Evolutionary conservation across 2,113 vertebrate genomes (phyloP), one percentile per base, ranked within the genome.

Genomic region (Hemibagrus wyckioides): DNA sequence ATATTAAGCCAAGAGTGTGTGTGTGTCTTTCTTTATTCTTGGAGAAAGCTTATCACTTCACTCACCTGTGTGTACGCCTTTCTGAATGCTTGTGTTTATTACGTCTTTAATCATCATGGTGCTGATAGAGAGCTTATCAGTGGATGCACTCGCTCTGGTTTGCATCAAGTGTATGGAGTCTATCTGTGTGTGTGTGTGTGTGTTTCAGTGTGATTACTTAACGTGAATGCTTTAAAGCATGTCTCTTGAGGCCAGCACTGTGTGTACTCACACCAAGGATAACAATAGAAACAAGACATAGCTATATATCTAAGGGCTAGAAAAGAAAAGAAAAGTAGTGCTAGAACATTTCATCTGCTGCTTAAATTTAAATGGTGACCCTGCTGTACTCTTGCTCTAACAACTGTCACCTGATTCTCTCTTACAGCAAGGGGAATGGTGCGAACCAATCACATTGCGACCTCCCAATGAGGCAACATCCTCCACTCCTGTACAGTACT

Each of bases 351-450:
- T 57, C 39, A 28, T 25, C 41, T 28, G 28, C 15, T n/a, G 56
- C 39, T 80, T 17, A n/a, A 2, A 28, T 63, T 11, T 63, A 28
- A 0, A 2, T 84, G 6, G 14, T 28, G 17, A 25, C 41, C 21
- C 6, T 54, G 3, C 33, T 56, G 59, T 41, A 13, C 23, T 15
- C 28, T 23, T 57, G 65, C 80, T 89, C 61, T 77, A 63, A 87
- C 50, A 73, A 9, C 39, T 52, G 28, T 36, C 36, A 6, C 13
- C 11, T 48, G 21, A 6, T 65, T 54, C 7, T 56, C 71, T 90
- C 89, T 97, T 97, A 93, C 95, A 99, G 97, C 98, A 98, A 91
- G 98, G 98, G 94, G 98, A 99, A 93, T 99, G 98, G 98, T 98
- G 98, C 90, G 98, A 99, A 91, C 98, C 98, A 86, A 99, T 99